phyloP scores from a whole-genome alignment of 2,888 invertebrate species.

The Hydropsyche betteni region DNA sequence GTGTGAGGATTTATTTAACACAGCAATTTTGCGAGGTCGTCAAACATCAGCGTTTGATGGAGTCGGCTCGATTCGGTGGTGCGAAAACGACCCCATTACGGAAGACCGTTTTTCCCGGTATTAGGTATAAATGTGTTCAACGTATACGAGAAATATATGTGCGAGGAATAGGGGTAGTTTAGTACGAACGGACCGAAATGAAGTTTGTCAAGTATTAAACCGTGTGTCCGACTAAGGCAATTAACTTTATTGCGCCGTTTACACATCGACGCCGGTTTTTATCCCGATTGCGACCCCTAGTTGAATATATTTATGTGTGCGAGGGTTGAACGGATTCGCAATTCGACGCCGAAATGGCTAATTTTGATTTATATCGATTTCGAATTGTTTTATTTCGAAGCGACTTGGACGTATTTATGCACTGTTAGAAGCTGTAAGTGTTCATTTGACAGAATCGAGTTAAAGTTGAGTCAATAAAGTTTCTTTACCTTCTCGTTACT shows the following conservation, averaged over 20 bases:
- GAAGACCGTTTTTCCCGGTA: background rate
- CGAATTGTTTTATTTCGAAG: too few relatives aligned
- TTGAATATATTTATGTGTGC: too few relatives aligned
- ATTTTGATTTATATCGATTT: too few relatives aligned
- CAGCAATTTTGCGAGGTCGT: too few relatives aligned
- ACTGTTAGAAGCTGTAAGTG: too few relatives aligned
- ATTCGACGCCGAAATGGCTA: too few relatives aligned
- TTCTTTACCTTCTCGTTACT: too few relatives aligned
- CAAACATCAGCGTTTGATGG: conserved; percentile 28
- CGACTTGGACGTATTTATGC: too few relatives aligned
- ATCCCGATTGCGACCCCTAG: conserved; percentile 14
- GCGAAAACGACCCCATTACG: conserved; percentile 9
- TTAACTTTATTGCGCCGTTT: conserved; percentile 41
- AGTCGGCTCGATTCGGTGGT: conserved; percentile 12
- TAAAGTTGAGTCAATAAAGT: too few relatives aligned
- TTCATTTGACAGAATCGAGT: too few relatives aligned
- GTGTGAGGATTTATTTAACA: too few relatives aligned
- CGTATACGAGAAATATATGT: background rate
- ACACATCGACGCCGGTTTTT: conserved; percentile 26
- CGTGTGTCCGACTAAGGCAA: conserved; percentile 39
- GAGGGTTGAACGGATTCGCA: too few relatives aligned
- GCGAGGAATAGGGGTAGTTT: conserved; percentile 3
- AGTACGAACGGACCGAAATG: conserved; percentile 40
- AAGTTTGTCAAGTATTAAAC: conserved; percentile 51
- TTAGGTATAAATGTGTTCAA: background rate